Evolutionary conservation across 2,797 vertebrate species (phyloP), one percentile per base, ranked within the genome.

Genomic region (Lithobates sylvaticus): DNA sequence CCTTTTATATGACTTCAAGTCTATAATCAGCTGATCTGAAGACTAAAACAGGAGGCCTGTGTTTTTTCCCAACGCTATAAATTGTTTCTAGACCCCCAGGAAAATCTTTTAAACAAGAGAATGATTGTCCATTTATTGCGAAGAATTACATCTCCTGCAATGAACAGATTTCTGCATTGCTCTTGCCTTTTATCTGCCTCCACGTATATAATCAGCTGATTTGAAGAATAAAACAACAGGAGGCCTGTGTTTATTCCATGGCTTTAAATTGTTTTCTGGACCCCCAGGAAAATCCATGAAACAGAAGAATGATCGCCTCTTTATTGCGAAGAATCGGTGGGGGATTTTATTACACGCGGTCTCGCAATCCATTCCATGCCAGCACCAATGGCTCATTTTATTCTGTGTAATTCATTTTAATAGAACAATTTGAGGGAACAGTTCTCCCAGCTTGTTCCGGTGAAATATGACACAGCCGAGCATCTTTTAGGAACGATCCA

Each of bases 371-470:
- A 44, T 34, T 34, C 16, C 65, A 12, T 8, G 67, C 44, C 78
- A 15, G 1, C 65, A 10, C 44, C n/a, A 39, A 36, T 27, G 23
- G 47, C 68, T 61, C 26, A 73, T 73, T 72, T 81, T 73, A 81
- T 39, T 72, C 68, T 10, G 71, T 73, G 61, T 81, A 72, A 64
- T 73, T 72, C 79, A 81, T 73, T 61, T 26, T 81, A 61, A 61
- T 81, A 23, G 69, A 73, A 72, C 54, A 10, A 26, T 72, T 73
- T 73, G 23, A 2, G 23, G n/a, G 34, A 61, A n/a, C 69, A 7
- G 21, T 72, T 58, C 69, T 72, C 69, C 2, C 13, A 10, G 79
- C 79, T 81, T 73, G 50, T 81, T 42, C 23, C 8, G 44, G 50
- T 81, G 65, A 81, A 61, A 72, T 73, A 81, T 26, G n/a, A 29